phyloP scores from a whole-genome alignment of 2,113 vertebrate genomes.

The Limnothrissa miodon region DNA sequence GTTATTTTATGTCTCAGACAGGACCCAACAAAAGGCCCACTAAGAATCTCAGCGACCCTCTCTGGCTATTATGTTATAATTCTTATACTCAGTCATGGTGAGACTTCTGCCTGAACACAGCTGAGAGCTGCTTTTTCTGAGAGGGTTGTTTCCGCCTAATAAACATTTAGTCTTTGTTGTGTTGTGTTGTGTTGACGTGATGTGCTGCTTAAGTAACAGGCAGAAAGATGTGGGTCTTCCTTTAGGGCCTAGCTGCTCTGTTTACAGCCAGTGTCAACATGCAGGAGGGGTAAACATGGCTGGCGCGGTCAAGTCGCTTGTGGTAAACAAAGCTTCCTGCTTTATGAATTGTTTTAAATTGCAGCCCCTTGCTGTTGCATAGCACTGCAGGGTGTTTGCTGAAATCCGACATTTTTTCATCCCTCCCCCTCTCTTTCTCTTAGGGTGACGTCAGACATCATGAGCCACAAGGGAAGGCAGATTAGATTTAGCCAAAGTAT shows the following conservation, averaged over 20 bases:
- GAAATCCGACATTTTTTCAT: background rate
- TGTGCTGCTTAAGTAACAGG: background rate
- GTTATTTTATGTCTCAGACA: background rate
- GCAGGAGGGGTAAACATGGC: background rate
- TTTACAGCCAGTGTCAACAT: conserved; percentile 16
- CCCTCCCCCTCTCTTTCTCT: background rate
- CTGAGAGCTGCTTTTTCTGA: background rate
- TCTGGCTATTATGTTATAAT: background rate
- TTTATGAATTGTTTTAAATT: conserved; percentile 30
- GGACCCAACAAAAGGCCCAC: too few relatives aligned
- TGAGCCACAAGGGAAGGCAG: background rate
- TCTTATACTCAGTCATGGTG: background rate
- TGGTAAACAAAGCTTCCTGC: conserved; percentile 21
- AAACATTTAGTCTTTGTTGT: background rate
- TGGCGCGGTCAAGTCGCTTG: background rate
- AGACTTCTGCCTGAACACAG: background rate
- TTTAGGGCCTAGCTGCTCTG: background rate
- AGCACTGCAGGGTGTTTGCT: background rate
- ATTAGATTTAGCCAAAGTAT: conserved; percentile 12
- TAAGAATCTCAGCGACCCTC: background rate
- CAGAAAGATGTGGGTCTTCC: background rate
- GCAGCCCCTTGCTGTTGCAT: conserved; percentile 8
- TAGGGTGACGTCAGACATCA: background rate
- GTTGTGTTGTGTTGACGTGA: background rate
- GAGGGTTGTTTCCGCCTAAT: background rate